These are phyloP conservation scores for Amphilophus citrinellus DNA, from an alignment of 2,113 vertebrate genomes.

Conservation along the genomic window DNA sequence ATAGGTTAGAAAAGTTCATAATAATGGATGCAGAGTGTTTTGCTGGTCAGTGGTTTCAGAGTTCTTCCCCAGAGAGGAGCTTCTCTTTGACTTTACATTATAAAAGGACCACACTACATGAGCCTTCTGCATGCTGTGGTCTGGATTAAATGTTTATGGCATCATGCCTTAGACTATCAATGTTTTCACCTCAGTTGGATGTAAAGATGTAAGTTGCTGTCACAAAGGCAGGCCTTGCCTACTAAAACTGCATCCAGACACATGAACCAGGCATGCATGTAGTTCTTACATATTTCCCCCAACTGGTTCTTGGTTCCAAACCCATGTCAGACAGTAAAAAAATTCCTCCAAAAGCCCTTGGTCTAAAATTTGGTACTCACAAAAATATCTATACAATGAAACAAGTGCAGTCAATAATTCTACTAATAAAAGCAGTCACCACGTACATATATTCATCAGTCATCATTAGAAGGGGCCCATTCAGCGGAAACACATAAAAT, in stretches of 20 bases:
- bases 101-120: background rate
- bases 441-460: background rate
- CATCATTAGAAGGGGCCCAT: background rate
- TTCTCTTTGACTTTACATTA: constrained; percentile 14
- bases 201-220: background rate
- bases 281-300: background rate
- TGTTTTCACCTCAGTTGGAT: background rate
- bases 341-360: no score
- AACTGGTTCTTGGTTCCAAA: no score
- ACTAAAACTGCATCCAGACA: background rate
- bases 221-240: background rate
- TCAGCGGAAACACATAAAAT: constrained; percentile 2
- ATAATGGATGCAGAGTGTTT: constrained; percentile 62
- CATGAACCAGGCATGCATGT: background rate
- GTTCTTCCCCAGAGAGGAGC: constrained; percentile 35
- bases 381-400: no score
- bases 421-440: background rate
- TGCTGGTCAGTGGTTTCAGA: constrained; percentile 41
- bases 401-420: no score
- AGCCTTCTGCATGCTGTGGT: background rate
- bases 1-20: constrained; percentile 21
- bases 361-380: no score
- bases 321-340: no score
- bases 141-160: background rate
- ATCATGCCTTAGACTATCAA: background rate